A percentile compares a stretch with the other conserved stretches of the same genome.
Evolutionary conservation across 2,888 invertebrate genomes (phyloP).

Genomic region (Hoplodrina blanda): DNA sequence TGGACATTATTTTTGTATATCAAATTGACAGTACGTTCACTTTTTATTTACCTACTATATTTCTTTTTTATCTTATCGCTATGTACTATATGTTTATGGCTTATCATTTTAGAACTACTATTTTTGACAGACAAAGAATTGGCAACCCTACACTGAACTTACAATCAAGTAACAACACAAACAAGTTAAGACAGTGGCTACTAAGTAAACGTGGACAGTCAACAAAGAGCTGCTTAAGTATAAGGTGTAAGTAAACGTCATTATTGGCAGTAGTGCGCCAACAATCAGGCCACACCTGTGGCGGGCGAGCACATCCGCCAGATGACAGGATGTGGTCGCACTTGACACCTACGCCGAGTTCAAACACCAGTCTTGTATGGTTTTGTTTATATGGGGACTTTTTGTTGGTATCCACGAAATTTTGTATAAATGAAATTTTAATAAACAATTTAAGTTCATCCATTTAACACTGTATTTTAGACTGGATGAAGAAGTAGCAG

Average conservation of each 20-base stretch:
- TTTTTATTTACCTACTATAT: too few species aligned
- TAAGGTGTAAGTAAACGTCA: slow-evolving; percentile 15
- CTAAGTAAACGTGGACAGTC: slow-evolving; percentile 2
- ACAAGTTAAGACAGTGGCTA: not conserved
- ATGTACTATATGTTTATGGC: too few species aligned
- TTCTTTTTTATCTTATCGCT: too few species aligned
- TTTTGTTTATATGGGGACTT: slow-evolving; percentile 16
- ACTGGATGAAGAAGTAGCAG: too few species aligned
- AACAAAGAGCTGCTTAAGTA: slow-evolving; percentile 4
- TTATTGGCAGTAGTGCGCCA: slow-evolving; percentile 15
- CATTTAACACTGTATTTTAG: too few species aligned
- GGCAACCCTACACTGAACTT: not conserved
- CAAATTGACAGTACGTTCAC: too few species aligned
- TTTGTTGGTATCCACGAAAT: too few species aligned
- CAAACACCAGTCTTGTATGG: slow-evolving; percentile 21
- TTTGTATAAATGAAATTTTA: too few species aligned
- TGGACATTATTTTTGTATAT: too few species aligned
- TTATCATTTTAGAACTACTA: too few species aligned
- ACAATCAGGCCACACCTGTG: slow-evolving; percentile 43
- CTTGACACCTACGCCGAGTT: slow-evolving; percentile 29
- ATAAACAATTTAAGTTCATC: too few species aligned
- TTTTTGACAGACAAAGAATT: too few species aligned
- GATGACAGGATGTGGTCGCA: slow-evolving; percentile 69
- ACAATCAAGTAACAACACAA: not conserved
- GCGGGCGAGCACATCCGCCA: slow-evolving; percentile 70